A percentile compares a stretch with the other conserved stretches of the same genome.
Evolutionary conservation across 1,140 invertebrate species (phyloP).

Genomic region (Bombus polaris): DNA sequence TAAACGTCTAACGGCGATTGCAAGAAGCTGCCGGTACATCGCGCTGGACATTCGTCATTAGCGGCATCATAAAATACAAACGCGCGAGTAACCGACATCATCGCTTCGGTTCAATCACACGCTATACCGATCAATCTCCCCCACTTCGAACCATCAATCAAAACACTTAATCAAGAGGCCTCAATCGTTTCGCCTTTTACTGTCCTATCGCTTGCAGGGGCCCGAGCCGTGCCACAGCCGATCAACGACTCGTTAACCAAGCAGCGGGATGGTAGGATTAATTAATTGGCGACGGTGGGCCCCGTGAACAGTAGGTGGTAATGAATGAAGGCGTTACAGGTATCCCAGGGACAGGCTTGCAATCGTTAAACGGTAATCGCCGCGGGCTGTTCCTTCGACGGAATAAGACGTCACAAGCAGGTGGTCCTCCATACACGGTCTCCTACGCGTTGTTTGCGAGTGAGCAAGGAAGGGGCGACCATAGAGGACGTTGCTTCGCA

Average conservation of each 20-base stretch:
- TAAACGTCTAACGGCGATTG: background rate
- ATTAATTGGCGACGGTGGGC: slow-evolving; percentile 59
- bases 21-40: background rate
- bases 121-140: slow-evolving; percentile 9
- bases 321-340: slow-evolving; percentile 70
- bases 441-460: background rate
- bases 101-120: background rate
- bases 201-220: background rate
- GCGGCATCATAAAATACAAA: slow-evolving; percentile 6
- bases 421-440: slow-evolving; percentile 54
- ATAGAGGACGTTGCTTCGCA: slow-evolving; percentile 20
- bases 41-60: background rate
- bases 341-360: slow-evolving; percentile 63
- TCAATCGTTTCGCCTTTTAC: slow-evolving; percentile 12
- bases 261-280: slow-evolving; percentile 57
- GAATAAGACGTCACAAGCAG: slow-evolving; percentile 75
- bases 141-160: slow-evolving; percentile 20
- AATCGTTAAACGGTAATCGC: slow-evolving; percentile 70
- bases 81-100: background rate
- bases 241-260: slow-evolving; percentile 60
- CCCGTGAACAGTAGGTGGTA: slow-evolving; percentile 62
- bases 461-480: background rate
- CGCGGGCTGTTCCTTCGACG: slow-evolving; percentile 43
- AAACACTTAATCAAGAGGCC: slow-evolving; percentile 11
- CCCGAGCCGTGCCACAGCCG: slow-evolving; percentile 12